Percentiles rank a stretch among this genome's conserved stretches.
Conservation (phyloP, 2,113 vertebrate genomes). For the Rhinichthys klamathensis region DNA sequence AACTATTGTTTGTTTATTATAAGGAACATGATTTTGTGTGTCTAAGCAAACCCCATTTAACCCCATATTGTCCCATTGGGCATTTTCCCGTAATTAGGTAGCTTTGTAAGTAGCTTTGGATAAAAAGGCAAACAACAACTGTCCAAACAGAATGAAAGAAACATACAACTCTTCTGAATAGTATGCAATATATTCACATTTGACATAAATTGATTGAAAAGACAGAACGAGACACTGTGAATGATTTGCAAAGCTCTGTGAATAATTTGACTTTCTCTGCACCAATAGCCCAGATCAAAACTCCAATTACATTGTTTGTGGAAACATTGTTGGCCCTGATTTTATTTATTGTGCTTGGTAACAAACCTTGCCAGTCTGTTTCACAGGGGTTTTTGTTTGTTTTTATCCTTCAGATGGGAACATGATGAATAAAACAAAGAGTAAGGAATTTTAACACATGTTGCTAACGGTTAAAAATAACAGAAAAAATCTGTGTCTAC, state of each 20-base stretch:
- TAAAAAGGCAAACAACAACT: slow-evolving; percentile 12
- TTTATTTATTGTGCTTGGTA: slow-evolving; percentile 47
- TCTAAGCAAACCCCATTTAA: neutral
- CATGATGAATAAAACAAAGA: slow-evolving; percentile 27
- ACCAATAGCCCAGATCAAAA: slow-evolving; percentile 35
- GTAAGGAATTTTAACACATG: slow-evolving; percentile 24
- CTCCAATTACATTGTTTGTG: slow-evolving; percentile 44
- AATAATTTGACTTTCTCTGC: slow-evolving; percentile 34
- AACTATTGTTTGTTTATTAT: slow-evolving; percentile 31
- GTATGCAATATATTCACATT: neutral
- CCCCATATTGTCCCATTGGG: neutral
- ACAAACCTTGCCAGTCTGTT: slow-evolving; percentile 40
- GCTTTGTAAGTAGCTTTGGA: slow-evolving; percentile 1
- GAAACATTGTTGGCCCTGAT: slow-evolving; percentile 40
- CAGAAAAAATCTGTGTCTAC: slow-evolving; percentile 25
- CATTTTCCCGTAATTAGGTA: neutral
- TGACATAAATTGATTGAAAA: slow-evolving; percentile 1
- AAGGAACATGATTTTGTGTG: slow-evolving; percentile 12
- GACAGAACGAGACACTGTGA: neutral
- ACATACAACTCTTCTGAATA: neutral
- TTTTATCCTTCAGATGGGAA: slow-evolving; percentile 35
- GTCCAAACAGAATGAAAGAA: slow-evolving; percentile 25
- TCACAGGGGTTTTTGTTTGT: slow-evolving; percentile 32
- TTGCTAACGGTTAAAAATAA: slow-evolving; percentile 29
- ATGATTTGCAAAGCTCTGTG: slow-evolving; percentile 35